Evolutionary conservation across 2,797 vertebrate genomes (phyloP), one percentile per base, ranked within the genome.

Genomic region (Simalia tracyae): DNA sequence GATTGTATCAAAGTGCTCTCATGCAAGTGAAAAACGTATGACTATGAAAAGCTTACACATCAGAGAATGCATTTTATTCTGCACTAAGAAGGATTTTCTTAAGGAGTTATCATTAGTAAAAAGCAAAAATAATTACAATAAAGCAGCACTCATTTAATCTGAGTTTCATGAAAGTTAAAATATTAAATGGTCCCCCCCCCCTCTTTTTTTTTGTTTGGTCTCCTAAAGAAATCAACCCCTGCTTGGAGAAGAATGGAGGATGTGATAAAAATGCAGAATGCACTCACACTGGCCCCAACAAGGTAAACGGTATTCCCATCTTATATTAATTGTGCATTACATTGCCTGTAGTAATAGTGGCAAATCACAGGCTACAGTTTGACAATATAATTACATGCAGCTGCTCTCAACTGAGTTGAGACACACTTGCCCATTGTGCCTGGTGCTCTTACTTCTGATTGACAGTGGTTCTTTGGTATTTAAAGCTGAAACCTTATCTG

Each of bases 191-290:
- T 36, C 1, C 46, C 11, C 24, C 8, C 72, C 0, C 88, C 84
- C 64, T 57, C 90, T 90, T 11, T 54, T 57, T 46, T 95, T 96
- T 95, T 94, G 61, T 95, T 95, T 96, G 84, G 7, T 66, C 46
- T 42, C 92, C 36, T 89, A 50, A 97, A 99, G 99, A 98, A 95
- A 98, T 99, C 76, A 99, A 99, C 89, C 98, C 99, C 0, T 99
- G 99, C 89, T 93, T 98, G 95, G 96, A 97, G 61, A 98, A 97
- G 95, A 97, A 98, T 0, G 98, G 98, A 8, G 98, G 98, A 66
- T 99, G 99, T 14, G 97, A 98, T 19, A 94, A 1, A 93, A 98
- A 98, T 1, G 98, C 99, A 22, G 98, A 98, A 72, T 99, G 99
- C 88, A 97, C 98, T 0, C 99, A 99, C 86, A 98, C 97, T 0